Evolutionary conservation across 2,797 vertebrate genomes (phyloP), one percentile per base, ranked within the genome.

Genomic region (Tragopan temminckii): DNA sequence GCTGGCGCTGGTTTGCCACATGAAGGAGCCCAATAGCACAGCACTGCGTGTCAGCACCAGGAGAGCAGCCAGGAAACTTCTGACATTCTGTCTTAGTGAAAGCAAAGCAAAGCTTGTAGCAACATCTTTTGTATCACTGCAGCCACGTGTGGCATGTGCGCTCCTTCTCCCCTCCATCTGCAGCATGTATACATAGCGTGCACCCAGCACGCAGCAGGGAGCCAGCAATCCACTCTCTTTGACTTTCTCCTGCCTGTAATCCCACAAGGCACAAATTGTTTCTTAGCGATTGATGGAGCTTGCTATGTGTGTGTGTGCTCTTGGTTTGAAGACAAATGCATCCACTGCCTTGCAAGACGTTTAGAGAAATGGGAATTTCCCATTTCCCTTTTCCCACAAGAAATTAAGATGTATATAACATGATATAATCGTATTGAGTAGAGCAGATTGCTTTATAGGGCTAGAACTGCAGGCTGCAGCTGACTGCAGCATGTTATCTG

Each of bases 1-100:
- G 27, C 93, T 82, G 88, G 87, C 62, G 6, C 57, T 88, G 80
- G 82, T 67, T 94, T n/a, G 68, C 93, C 90, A 50, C 58, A 23
- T 62, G 46, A 83, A 80, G 38, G 69, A 35, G 17, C 13, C 42
- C 31, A 67, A 45, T 55, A 63, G 66, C 50, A 29, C 5, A 43
- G 46, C 62, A 42, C 50, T 77, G 23, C 29, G 35, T 46, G 25
- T 53, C 67, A 43, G 8, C 25, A 17, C 19, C 77, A 89, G 78
- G 58, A 90, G 31, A 31, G 80, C 1, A 0, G 78, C 46, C 63
- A 53, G 80, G 80, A 63, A 76, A 63, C 43, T 77, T 69, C 8
- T 5, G n/a, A 69, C 75, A 75, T 71, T 61, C 45, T 42, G 31
- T 46, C 38, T 55, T 36, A n/a, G 19, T 84, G 71, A 83, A 85